Conservation (phyloP, 1,140 invertebrate genomes). For the Stenopsyche tienmushanensis region DNA sequence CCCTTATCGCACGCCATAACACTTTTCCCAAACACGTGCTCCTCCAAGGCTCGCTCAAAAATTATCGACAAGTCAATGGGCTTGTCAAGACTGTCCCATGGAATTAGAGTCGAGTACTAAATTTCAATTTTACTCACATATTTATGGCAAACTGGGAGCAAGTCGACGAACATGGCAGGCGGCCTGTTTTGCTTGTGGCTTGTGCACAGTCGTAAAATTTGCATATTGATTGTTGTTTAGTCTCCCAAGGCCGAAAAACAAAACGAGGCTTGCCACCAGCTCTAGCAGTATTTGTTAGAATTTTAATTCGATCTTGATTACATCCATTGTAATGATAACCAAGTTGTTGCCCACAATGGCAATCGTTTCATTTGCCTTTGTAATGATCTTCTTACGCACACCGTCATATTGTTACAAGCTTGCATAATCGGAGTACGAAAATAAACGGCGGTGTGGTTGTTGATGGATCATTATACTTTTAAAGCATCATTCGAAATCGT, state of each 20-base stretch:
- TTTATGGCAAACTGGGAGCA: not conserved
- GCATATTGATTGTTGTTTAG: constrained; percentile 31
- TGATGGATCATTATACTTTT: too few species aligned
- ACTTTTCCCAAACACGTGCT: too few species aligned
- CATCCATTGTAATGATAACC: constrained; percentile 15
- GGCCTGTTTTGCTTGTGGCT: constrained; percentile 1
- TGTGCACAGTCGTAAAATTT: constrained; percentile 26
- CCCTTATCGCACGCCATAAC: too few species aligned
- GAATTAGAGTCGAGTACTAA: too few species aligned
- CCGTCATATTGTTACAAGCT: too few species aligned
- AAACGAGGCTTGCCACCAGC: constrained; percentile 20
- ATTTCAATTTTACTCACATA: not conserved
- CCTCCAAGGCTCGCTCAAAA: too few species aligned
- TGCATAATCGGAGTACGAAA: too few species aligned
- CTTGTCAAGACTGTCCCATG: too few species aligned
- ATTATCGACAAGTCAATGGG: too few species aligned
- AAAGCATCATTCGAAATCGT: too few species aligned
- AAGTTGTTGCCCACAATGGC: too few species aligned
- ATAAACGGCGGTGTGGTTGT: too few species aligned
- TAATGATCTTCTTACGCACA: not conserved
- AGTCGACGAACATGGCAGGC: not conserved
- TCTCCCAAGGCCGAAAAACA: constrained; percentile 26
- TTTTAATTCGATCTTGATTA: constrained; percentile 31
- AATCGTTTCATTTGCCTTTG: not conserved
- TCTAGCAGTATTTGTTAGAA: constrained; percentile 15